Percentiles rank a stretch among this genome's conserved stretches.
Evolutionary conservation across 2,888 invertebrate species (phyloP).

Genomic region (Drosophila imparisetae): DNA sequence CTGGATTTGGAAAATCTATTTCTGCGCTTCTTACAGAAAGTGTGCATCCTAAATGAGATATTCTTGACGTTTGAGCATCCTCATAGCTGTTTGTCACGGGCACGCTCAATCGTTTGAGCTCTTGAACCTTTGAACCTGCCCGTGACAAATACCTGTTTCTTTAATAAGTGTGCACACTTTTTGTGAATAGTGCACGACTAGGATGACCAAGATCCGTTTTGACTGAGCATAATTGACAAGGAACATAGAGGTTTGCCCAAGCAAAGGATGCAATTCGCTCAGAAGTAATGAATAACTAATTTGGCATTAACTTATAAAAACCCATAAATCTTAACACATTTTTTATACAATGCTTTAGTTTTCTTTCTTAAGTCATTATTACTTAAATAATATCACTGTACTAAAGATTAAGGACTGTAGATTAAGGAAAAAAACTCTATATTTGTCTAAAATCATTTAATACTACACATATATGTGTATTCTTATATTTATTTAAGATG

Average conservation of each 20-base stretch:
- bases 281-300: not conserved
- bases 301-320: conserved; percentile 9
- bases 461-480: not conserved
- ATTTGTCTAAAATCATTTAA: not conserved
- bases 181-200: not conserved
- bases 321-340: not conserved
- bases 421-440: not conserved
- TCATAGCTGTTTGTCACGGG: not conserved
- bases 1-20: not conserved
- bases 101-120: not conserved
- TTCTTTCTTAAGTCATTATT: not conserved
- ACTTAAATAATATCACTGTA: conserved; percentile 1
- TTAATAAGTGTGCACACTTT: not conserved
- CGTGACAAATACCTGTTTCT: not conserved
- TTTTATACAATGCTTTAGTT: not conserved
- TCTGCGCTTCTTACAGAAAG: not conserved
- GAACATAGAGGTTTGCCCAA: not conserved
- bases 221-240: not conserved
- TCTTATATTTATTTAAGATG: not conserved
- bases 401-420: not conserved
- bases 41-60: not conserved
- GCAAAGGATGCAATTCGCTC: not conserved
- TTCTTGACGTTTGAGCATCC: not conserved
- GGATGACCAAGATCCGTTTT: not conserved
- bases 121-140: not conserved